Evolutionary conservation across 2,113 vertebrate genomes (phyloP), one percentile per base, ranked within the genome.

Genomic region (Apaloderma vittatum): DNA sequence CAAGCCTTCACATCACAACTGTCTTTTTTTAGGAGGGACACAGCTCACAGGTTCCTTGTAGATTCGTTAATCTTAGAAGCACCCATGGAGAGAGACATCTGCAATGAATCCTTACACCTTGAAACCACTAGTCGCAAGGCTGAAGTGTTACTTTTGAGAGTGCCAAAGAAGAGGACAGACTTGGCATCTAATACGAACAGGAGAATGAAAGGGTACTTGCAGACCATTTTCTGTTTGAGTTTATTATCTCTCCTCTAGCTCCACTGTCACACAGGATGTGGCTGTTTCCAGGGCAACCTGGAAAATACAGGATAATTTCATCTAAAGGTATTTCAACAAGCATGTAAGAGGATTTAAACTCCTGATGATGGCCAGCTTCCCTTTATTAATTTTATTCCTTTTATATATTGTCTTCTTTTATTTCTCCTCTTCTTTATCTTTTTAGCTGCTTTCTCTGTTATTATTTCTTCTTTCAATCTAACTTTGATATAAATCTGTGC

Each of bases 41-140:
- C 18, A 82, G 59, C 36, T 62, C 24, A 13, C 37, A 26, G 12
- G 9, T 29, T 82, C 40, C 40, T 40, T 26, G 27, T 29, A 58
- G 24, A 7, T 32, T 61, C 29, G 9, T 62, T 34, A 36, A 29
- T 36, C 32, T 32, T 19, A 24, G 6, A 27, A 55, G 18, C 19
- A 34, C 15, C 34, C 2, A 0, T 34, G 55, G 17, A 61, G 19
- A 14, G 23, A 73, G 34, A 8, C 13, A 51, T n/a, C 22, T n/a
- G 19, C 4, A 3, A 2, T 1, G 17, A 51, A 58, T 9, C 5
- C 40, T 3, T 4, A 62, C 59, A 20, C 52, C 3, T 4, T 12
- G 59, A 40, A 78, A 58, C 15, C 48, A 21, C 32, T 13, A 34
- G 1, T 0, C 23, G 40, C 51, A 67, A 21, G 40, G 34, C 26